Evolutionary conservation across 2,113 vertebrate genomes (phyloP).

Genomic region (Ciconia maguari): DNA sequence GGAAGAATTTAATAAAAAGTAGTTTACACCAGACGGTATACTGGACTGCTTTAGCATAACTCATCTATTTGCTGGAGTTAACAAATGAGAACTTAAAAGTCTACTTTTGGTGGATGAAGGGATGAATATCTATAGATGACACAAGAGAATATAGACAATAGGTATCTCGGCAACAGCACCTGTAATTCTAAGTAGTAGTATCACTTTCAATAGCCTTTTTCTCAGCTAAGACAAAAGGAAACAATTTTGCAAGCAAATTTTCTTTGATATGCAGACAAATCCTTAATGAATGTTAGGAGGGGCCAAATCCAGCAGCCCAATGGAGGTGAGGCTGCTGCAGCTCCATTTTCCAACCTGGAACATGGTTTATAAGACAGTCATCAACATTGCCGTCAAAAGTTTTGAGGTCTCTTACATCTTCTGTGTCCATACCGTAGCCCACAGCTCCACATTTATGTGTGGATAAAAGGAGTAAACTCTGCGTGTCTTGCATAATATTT

Average conservation of each 20-base stretch:
- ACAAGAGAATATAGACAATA: background rate
- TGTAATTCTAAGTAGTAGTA: background rate
- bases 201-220: background rate
- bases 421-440: background rate
- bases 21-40: background rate
- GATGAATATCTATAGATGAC: background rate
- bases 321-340: background rate
- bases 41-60: background rate
- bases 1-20: background rate
- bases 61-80: background rate
- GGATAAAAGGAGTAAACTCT: background rate
- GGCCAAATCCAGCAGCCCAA: background rate
- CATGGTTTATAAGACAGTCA: background rate
- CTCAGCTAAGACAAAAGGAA: background rate
- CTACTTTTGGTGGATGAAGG: background rate
- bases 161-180: background rate
- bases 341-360: background rate
- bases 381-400: background rate
- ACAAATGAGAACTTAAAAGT: background rate
- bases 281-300: background rate
- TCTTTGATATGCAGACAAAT: background rate
- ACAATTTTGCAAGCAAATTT: background rate
- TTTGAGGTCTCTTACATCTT: background rate
- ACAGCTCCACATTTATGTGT: background rate
- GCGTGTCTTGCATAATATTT: background rate